Evolutionary conservation across 2,797 vertebrate genomes (phyloP).

Genomic region (Denticeps clupeoides): DNA sequence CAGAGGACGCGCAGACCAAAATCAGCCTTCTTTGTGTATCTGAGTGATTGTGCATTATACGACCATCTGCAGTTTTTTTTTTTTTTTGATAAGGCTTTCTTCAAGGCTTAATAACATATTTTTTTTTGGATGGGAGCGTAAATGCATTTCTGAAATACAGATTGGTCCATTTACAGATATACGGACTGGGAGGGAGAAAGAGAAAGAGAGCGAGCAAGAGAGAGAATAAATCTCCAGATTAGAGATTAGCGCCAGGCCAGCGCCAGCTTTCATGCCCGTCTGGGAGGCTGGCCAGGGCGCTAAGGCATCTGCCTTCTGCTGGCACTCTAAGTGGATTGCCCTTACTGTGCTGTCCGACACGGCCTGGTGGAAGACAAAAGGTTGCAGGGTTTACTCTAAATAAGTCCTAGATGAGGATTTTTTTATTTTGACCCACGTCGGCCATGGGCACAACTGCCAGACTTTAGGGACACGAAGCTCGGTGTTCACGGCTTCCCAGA

Average conservation of each 20-base stretch:
- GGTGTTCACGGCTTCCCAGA: constrained; percentile 7
- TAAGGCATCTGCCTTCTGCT: constrained; percentile 62
- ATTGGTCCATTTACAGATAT: constrained; percentile 53
- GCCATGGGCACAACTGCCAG: constrained; percentile 6
- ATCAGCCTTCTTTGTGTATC: constrained; percentile 53
- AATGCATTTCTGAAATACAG: constrained; percentile 56
- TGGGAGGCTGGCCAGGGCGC: constrained; percentile 56
- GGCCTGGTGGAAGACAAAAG: constrained; percentile 29
- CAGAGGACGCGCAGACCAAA: constrained; percentile 45
- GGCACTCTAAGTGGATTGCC: constrained; percentile 57
- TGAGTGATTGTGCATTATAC: constrained; percentile 67
- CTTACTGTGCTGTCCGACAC: constrained; percentile 26
- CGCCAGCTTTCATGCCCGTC: constrained; percentile 58
- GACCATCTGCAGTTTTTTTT: constrained; percentile 54
- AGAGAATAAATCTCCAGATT: constrained; percentile 69
- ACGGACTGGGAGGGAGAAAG: constrained; percentile 12
- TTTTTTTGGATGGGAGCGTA: constrained; percentile 39
- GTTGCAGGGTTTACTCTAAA: constrained; percentile 22
- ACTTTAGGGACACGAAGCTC: constrained; percentile 17
- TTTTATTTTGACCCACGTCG: constrained; percentile 22
- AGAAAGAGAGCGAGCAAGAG: constrained; percentile 37
- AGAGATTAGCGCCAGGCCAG: constrained; percentile 57
- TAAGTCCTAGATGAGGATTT: constrained; percentile 22
- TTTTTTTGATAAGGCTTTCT: constrained; percentile 14
- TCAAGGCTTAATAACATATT: constrained; percentile 61